phyloP scores from a whole-genome alignment of 37 sponge, comb jelly and placozoan genomes.

The Petrosia ficiformis region DNA sequence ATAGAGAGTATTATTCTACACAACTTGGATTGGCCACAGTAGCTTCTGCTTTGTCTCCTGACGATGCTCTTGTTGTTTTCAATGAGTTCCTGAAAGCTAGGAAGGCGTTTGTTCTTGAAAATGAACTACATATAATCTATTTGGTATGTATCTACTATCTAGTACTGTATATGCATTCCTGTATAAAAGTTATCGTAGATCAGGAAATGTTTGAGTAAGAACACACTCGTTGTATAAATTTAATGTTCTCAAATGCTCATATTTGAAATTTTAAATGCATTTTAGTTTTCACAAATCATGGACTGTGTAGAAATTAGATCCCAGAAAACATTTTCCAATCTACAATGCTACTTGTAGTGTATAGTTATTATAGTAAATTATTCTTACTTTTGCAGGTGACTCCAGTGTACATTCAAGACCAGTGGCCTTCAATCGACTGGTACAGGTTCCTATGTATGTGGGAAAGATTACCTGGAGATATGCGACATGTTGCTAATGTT shows the following conservation, averaged over 20 bases:
- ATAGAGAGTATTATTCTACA: conserved; percentile 61
- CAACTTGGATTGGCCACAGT: conserved; percentile 93
- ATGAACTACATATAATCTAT: conserved; percentile 96
- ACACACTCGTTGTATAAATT: too few species aligned
- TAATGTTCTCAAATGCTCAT: too few species aligned
- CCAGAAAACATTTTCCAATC: too few species aligned
- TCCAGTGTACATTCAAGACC: conserved; percentile 83
- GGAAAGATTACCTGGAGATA: conserved; percentile 73
- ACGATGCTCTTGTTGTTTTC: conserved; percentile 89
- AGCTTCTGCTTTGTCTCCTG: conserved; percentile 90
- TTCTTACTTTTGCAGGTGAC: conserved; percentile 68
- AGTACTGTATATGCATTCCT: neutral
- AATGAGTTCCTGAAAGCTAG: conserved; percentile 83
- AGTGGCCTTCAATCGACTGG: conserved; percentile 94
- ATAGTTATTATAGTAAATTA: neutral
- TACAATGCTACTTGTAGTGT: too few species aligned
- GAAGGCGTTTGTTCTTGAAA: conserved; percentile 87
- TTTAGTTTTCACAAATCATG: too few species aligned
- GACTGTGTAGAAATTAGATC: too few species aligned
- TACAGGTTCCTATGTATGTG: conserved; percentile 75
- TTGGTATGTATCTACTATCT: conserved; percentile 50
- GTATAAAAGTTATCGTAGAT: neutral
- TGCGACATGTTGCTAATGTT: conserved; percentile 81
- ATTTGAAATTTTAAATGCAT: too few species aligned
- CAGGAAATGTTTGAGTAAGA: neutral